A percentile compares a stretch with the other conserved stretches of the same genome.
Conservation (phyloP, 2,888 invertebrate species). For the Pterobdella sp. region DNA sequence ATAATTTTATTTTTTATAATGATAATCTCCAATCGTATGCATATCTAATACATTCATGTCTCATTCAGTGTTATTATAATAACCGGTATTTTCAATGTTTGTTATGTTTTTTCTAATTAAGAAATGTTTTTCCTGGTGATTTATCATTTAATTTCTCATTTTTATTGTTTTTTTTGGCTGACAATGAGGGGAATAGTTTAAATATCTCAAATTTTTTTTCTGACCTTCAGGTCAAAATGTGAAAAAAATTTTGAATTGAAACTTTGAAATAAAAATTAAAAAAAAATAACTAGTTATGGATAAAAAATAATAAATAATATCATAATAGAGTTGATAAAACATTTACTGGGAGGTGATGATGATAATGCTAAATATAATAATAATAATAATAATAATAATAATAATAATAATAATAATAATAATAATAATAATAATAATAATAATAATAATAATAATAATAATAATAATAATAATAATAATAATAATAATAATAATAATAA, state of each 20-base stretch:
- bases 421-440: slow-evolving; percentile 9
- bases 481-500: slow-evolving; percentile 6
- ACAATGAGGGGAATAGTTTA: no score
- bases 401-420: slow-evolving; percentile 14
- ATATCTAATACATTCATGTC: no score
- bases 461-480: slow-evolving; percentile 8
- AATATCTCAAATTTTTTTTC: no score
- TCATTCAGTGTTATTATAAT: no score
- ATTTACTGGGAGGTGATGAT: neutral
- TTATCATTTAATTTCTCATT: no score
- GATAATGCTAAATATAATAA: neutral
- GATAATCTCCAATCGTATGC: no score
- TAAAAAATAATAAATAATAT: neutral
- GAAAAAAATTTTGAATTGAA: neutral
- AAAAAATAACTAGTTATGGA: neutral
- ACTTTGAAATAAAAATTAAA: neutral
- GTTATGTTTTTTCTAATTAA: no score
- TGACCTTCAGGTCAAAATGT: neutral
- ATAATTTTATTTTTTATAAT: no score
- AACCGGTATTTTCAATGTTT: no score
- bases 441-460: slow-evolving; percentile 16
- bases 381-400: slow-evolving; percentile 17
- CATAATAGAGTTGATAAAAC: neutral
- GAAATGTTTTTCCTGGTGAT: no score
- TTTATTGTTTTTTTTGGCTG: no score